Evolutionary conservation across 2,113 vertebrate species (phyloP).

Genomic region (Platichthys stellatus): DNA sequence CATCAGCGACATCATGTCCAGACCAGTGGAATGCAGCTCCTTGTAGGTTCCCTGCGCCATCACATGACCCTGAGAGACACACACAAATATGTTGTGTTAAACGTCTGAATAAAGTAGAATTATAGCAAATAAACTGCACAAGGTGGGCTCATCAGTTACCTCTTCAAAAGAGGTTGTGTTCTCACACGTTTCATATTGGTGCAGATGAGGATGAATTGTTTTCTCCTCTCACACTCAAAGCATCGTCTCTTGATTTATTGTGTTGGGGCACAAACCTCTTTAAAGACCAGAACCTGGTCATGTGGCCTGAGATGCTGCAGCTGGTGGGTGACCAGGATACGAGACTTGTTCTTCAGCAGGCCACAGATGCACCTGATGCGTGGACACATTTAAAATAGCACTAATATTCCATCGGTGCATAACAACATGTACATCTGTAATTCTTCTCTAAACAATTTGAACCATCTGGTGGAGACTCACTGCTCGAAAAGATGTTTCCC

Average conservation of each 20-base stretch:
- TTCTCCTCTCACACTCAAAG: no score
- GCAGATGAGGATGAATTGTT: no score
- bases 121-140: neutral
- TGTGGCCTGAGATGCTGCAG: conserved; percentile 91
- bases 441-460: neutral
- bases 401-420: neutral
- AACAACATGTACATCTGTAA: neutral
- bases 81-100: neutral
- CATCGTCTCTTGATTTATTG: neutral
- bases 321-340: conserved; percentile 96
- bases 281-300: conserved; percentile 91
- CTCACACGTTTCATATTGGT: no score
- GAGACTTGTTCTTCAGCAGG: conserved; percentile 88
- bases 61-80: conserved; percentile 84
- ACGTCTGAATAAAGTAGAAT: neutral
- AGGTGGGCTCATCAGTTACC: no score
- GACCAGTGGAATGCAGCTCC: conserved; percentile 86
- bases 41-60: conserved; percentile 87
- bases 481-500: conserved; percentile 93
- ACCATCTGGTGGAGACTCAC: conserved; percentile 79
- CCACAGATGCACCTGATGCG: conserved; percentile 91
- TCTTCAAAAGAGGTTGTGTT: no score
- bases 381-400: neutral
- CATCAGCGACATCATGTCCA: conserved; percentile 89
- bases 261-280: conserved; percentile 83